Percentiles rank a stretch among this genome's conserved stretches.
Evolutionary conservation across 37 sponge, comb jelly and placozoan genomes (phyloP).

Genomic region (Cliona cf. orientalis): DNA sequence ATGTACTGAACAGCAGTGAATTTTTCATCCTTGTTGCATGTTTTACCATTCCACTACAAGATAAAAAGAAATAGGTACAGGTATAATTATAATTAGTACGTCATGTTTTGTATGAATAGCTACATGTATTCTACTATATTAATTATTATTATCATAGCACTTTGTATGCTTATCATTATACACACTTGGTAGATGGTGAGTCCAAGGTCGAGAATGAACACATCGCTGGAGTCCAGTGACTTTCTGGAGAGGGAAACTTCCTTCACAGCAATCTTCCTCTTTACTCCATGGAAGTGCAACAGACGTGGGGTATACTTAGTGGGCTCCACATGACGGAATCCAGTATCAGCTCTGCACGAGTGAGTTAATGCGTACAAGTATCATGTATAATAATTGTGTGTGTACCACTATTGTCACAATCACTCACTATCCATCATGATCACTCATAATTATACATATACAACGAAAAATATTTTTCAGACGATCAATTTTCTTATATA

Average conservation of each 20-base stretch:
- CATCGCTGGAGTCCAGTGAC: constrained; percentile 81
- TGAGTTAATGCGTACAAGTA: neutral
- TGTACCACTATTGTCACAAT: too few species aligned
- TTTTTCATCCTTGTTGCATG: constrained; percentile 93
- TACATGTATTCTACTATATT: neutral
- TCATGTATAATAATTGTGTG: too few species aligned
- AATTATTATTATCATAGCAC: neutral
- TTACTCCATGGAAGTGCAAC: constrained; percentile 91
- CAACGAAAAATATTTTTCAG: too few species aligned
- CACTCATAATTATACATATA: too few species aligned
- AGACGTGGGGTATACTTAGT: constrained; percentile 82
- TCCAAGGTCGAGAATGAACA: constrained; percentile 91
- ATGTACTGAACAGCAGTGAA: constrained; percentile 90
- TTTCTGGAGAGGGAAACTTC: constrained; percentile 69
- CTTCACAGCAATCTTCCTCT: constrained; percentile 52
- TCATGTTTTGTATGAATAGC: neutral
- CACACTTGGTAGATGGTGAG: constrained; percentile 77
- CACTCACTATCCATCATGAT: too few species aligned
- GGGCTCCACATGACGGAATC: constrained; percentile 90
- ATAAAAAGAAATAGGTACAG: neutral
- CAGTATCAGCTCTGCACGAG: constrained; percentile 80
- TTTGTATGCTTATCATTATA: neutral
- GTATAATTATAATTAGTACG: neutral
- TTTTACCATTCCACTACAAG: constrained; percentile 85
- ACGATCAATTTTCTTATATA: too few species aligned